phyloP scores from a whole-genome alignment of 1,140 invertebrate species.

The Drosophila parabipectinata region DNA sequence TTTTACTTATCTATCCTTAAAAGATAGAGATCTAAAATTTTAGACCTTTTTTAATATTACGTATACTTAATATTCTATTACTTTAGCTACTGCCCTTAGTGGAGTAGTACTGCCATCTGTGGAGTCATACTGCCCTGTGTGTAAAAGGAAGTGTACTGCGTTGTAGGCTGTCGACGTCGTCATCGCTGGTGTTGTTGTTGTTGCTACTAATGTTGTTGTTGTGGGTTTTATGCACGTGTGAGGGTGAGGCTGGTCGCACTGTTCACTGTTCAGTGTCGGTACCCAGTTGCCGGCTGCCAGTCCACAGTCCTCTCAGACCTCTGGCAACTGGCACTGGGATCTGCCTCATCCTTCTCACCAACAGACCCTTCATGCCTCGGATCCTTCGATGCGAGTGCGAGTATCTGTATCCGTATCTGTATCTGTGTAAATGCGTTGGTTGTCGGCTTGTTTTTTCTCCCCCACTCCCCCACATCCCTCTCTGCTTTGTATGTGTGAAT shows the following conservation, averaged over 20 bases:
- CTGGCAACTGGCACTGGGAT: not conserved
- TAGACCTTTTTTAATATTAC: too few relatives aligned
- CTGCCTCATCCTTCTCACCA: conserved; percentile 9
- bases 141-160: conserved; percentile 79
- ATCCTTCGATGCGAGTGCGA: conserved; percentile 23
- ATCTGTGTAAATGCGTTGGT: conserved; percentile 74
- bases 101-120: not conserved
- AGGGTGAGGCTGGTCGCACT: conserved; percentile 30
- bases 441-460: conserved; percentile 51
- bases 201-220: not conserved
- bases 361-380: conserved; percentile 5
- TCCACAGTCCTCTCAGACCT: conserved; percentile 22
- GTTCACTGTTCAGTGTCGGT: conserved; percentile 14
- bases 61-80: too few relatives aligned
- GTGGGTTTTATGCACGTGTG: conserved; percentile 45
- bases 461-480: not conserved
- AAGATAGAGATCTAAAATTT: too few relatives aligned
- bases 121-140: conserved; percentile 38
- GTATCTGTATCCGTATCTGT: conserved; percentile 75
- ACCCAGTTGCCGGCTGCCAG: conserved; percentile 23
- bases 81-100: not conserved
- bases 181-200: conserved; percentile 31
- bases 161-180: conserved; percentile 67
- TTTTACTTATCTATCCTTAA: too few relatives aligned
- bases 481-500: conserved; percentile 1